Base-by-base conservation (phyloP, 53 echinoderm and acorn worm genomes). In the Astropecten irregularis region DNA sequence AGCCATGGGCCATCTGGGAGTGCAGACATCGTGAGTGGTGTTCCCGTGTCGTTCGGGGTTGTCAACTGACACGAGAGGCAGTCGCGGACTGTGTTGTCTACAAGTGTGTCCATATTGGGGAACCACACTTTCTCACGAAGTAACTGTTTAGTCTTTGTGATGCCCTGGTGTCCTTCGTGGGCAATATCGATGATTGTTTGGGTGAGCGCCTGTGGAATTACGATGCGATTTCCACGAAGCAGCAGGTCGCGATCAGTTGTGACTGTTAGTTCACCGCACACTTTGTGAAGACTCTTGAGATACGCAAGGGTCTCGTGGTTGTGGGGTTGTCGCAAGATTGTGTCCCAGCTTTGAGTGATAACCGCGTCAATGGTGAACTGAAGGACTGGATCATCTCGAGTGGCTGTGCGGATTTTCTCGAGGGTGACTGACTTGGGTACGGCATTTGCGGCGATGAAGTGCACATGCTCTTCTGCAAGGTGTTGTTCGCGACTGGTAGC, bases 121-220 rank as follows among this genome's bases (percentile, higher is more conserved):
- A 89, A 89, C 89, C 93, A 93, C 40, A 93, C 89, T 73, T 93
- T 93, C 55, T 89, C 82, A 3, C 86, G 61, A 13, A 89, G 23
- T 20, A 89, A 46, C 42, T 76, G 86, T 62, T 89, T 89, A 4
- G 83, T 93, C 29, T 68, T 79, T 18, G 85, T 71, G 34, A 64
- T 64, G 64, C 64, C 64, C 34, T 64, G 64, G 36, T 64, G 54
- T 84, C 85, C 59, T 77, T 79, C 42, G 44, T 79, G 28, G 34
- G 18, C 73, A 33, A 46, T 77, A 42, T 63, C 56, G 18, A 90
- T 34, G 33, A 88, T 52, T 3, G 40, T 31, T 29, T 71, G 67
- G 4, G 79, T 19, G 34, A 93, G 68, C n/a, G 53, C 15, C 9
- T 58, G 38, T 18, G 93, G 93, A 82, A 93, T 84, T 33, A 93